Evolutionary conservation across 2,113 vertebrate species (phyloP), one percentile per base, ranked within the genome.

Genomic region (Osmerus mordax): DNA sequence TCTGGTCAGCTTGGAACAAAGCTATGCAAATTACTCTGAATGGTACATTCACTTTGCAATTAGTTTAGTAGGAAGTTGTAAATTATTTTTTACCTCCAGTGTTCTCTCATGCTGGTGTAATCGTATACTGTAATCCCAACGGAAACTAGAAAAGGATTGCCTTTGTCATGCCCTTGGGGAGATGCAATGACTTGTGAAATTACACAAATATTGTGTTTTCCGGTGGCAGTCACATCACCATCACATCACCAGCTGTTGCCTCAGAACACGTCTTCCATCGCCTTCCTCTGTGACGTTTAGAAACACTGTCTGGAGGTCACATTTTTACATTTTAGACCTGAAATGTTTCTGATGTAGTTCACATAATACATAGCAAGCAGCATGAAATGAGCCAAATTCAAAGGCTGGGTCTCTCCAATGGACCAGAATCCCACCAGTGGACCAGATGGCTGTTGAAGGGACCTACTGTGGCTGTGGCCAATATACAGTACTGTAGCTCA

Each of bases 361-460:
- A 2, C 2, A 47, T 47, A 47, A 47, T 9, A 47, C 8, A 47
- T 47, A 7, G 41, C 41, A 47, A 47, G 41, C 41, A 11, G 41
- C 41, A 47, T 47, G 9, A 47, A 47, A 47, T 47, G 9, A 47
- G 9, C 41, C 41, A 47, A 9, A 47, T 12, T 47, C 41, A 9
- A 12, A 47, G 9, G 5, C 9, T 47, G 41, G 41, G 5, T 47
- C 41, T 47, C 41, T 47, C 8, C 41, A 47, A 47, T 11, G 41
- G 9, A 47, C 41, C 41, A 47, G 41, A 47, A 7, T 47, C 41
- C 7, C 58, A 72, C 52, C 64, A 66, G 25, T 69, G 5, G 3
- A 76, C 25, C 79, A 82, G 74, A 79, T 87, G 81, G 78, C 65
- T 66, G 63, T 58, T 74, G 69, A 63, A 60, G 65, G 18, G 19